Base-by-base conservation (phyloP, 2,888 invertebrate species). In the Dynastes tityus region DNA sequence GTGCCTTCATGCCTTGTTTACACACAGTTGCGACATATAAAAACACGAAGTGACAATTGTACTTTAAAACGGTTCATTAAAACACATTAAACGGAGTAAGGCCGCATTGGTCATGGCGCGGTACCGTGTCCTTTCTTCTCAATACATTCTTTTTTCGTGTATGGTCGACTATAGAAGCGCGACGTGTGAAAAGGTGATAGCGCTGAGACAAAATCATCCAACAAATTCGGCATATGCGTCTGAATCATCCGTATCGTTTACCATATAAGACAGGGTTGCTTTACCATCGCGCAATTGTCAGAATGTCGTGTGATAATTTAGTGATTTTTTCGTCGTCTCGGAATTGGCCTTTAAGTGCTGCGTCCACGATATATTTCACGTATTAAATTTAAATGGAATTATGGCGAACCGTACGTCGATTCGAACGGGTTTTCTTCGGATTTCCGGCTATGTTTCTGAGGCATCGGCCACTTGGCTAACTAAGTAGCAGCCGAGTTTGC, bases 401-500 rank as follows among this genome's bases (percentile, higher is more conserved):
- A 73, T 74, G 74, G 73, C 65, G 45, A 74, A 53, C 37, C 29
- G 27, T 49, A 27, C 65, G 16, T 40, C 16, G 73, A 63, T 16
- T 40, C 40, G 55, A 67, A 55, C 73, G 40, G 58, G 77, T 70
- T 67, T 70, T 63, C 63, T 51, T 27, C 32, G 64, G 76, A 78
- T 78, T 78, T 78, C 78, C 78, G 79, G 79, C 68, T 13, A 13
- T 68, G 13, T 49, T 68, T 11, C 51, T 51, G 27, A 51, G 29
- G 22, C 68, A 29, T 68, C 51, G 22, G 9, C 29, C 29, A 27
- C 27, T 51, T 29, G 51, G 27, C 13, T 29, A 27, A 51, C 68
- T 82, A 82, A 83, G 83, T 84, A 83, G 83, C 84, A 83, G 83
- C 83, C 78, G 74, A 80, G 81, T 82, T 76, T 81, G 81, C 80